These are phyloP conservation scores for Drosophila paulistorum DNA, from an alignment of 1,140 invertebrate genomes.

Conservation along the genomic window DNA sequence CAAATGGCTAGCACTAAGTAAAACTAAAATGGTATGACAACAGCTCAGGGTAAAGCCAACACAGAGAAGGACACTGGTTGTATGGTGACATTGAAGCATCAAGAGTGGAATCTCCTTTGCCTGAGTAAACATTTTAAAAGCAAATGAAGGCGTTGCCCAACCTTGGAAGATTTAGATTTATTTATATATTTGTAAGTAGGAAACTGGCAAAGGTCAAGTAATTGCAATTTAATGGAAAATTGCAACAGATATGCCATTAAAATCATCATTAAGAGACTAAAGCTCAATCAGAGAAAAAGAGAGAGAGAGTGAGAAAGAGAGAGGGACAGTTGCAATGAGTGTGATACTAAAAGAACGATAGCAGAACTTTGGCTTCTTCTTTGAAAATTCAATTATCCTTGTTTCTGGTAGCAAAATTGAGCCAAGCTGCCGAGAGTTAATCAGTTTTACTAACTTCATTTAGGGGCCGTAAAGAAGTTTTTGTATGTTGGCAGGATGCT, in stretches of 20 bases:
- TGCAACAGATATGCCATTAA: constrained; percentile 66
- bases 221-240: constrained; percentile 69
- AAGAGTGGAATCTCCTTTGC: constrained; percentile 13
- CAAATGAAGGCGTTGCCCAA: constrained; percentile 30
- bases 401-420: constrained; percentile 30
- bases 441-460: constrained; percentile 77
- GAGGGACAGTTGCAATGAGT: neutral
- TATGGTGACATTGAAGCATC: constrained; percentile 37
- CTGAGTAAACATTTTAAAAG: constrained; percentile 34
- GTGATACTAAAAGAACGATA: constrained; percentile 4
- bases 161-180: constrained; percentile 27
- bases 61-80: neutral
- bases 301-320: neutral
- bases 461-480: constrained; percentile 49
- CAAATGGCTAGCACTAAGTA: constrained; percentile 54
- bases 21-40: constrained; percentile 50
- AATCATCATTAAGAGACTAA: constrained; percentile 27
- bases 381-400: constrained; percentile 56
- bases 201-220: constrained; percentile 37
- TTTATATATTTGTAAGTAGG: constrained; percentile 7
- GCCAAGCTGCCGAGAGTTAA: constrained; percentile 65
- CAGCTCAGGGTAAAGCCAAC: constrained; percentile 7
- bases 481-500: constrained; percentile 27
- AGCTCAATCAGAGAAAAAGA: neutral
- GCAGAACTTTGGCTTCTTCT: constrained; percentile 28